phyloP scores from a whole-genome alignment of 2,113 vertebrate species.

The Planiliza haematocheilus region DNA sequence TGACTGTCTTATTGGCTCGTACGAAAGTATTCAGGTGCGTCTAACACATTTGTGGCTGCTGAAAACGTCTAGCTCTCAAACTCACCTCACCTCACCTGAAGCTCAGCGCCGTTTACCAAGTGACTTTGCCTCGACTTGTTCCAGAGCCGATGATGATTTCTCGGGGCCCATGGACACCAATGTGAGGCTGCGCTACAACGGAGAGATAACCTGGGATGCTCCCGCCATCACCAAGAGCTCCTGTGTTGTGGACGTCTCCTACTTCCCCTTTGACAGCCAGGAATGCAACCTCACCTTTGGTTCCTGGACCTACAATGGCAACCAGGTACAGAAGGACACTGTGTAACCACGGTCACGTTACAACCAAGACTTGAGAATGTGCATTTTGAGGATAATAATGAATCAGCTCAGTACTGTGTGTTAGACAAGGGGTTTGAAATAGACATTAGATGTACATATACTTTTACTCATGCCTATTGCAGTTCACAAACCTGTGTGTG shows the following conservation, averaged over 20 bases:
- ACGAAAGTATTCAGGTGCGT: too few relatives aligned
- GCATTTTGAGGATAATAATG: neutral
- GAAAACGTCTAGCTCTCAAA: too few relatives aligned
- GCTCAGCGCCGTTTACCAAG: neutral
- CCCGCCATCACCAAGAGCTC: constrained; percentile 98
- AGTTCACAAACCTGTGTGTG: neutral
- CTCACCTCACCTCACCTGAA: neutral
- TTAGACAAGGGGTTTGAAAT: neutral
- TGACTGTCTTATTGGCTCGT: too few relatives aligned
- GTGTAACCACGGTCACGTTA: neutral
- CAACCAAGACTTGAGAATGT: too few relatives aligned
- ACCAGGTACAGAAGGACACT: constrained; percentile 87
- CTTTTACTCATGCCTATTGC: neutral
- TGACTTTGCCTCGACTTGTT: neutral
- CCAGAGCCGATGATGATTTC: constrained; percentile 94
- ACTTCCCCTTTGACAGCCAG: constrained; percentile 97
- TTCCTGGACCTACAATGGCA: constrained; percentile 99
- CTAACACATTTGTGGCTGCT: too few relatives aligned
- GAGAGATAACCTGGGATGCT: constrained; percentile 96
- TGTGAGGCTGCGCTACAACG: constrained; percentile 92
- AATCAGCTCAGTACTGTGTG: neutral
- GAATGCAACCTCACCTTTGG: constrained; percentile 98
- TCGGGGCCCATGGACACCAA: constrained; percentile 94
- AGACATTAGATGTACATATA: neutral
- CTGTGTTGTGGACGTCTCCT: constrained; percentile 96